Base-by-base conservation (phyloP, 1,140 invertebrate species). In the Harlomillsia oculata region DNA sequence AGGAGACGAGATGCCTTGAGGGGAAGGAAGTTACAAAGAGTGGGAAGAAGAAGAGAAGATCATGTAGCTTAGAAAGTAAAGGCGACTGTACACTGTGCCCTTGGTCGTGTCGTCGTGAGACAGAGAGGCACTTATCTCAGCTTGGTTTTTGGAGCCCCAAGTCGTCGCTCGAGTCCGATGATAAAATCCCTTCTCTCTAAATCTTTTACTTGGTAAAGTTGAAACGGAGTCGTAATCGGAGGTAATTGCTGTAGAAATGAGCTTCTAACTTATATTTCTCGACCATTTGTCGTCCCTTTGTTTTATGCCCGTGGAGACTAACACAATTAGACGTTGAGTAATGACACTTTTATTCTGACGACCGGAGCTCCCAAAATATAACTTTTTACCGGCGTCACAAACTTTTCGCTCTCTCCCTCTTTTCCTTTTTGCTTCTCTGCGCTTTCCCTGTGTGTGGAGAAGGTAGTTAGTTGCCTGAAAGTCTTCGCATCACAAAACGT, bases 201-300 rank as follows among this genome's bases (percentile, higher is more conserved):
- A 55, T 55, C 53, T 60, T 55, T 59, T 51, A 39, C 55, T 21
- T 41, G n/a, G 30, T n/a, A 40, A 54, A 56, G 48, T 56, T 49
- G 53, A 61, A 53, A 56, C 45, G 44, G 41, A 53, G 48, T 52
- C 46, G 53, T 56, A 61, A 61, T 61, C 53, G 53, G 46, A 62
- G 60, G 60, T 58, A 62, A 62, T 57, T 62, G 60, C 50, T 57
- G 46, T 49, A 57, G 60, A 58, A 62, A 62, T 57, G 54, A 62
- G 54, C 60, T 57, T 57, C 60, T 58, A 57, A 57, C 54, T 62
- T 60, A 57, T 46, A 56, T 57, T 57, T 55, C 43, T 41, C 59
- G 29, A 39, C 53, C 54, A 56, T 61, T 56, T 61, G 59, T 61
- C 59, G 44, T 56, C 40, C 50, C 59, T 48, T 56, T 56, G 53